phyloP scores from a whole-genome alignment of 2,797 vertebrate genomes.

The Myotis myotis region DNA sequence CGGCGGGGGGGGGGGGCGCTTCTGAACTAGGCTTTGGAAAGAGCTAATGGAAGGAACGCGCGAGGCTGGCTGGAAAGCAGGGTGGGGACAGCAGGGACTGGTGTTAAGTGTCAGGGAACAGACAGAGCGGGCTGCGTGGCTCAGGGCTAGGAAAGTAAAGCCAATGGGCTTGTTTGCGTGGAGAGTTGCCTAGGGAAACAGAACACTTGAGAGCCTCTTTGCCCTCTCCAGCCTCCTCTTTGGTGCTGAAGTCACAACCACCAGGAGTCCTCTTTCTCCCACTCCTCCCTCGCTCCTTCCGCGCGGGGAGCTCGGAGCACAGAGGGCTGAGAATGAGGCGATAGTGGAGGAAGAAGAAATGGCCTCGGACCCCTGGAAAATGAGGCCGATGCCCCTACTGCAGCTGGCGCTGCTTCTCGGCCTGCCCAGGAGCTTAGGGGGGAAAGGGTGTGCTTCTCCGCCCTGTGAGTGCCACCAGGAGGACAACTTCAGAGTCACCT shows the following conservation, averaged over 20 bases:
- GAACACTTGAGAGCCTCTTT: slow-evolving; percentile 47
- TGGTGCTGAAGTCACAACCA: slow-evolving; percentile 62
- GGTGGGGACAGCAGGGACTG: neutral
- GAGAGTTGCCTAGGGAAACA: slow-evolving; percentile 66
- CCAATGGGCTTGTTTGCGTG: slow-evolving; percentile 38
- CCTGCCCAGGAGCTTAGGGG: slow-evolving; percentile 54
- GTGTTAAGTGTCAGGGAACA: neutral
- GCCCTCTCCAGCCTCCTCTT: slow-evolving; percentile 45
- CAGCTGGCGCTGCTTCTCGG: slow-evolving; percentile 75
- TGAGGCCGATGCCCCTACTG: slow-evolving; percentile 49
- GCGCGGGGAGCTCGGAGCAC: neutral
- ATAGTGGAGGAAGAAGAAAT: slow-evolving; percentile 44
- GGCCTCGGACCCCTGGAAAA: slow-evolving; percentile 40
- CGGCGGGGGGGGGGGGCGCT: neutral
- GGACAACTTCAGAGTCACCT: slow-evolving; percentile 89
- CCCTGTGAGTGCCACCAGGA: slow-evolving; percentile 92
- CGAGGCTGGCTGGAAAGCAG: neutral
- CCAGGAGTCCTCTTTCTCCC: neutral
- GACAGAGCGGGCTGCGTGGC: neutral
- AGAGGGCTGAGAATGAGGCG: neutral
- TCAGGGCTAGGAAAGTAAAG: neutral
- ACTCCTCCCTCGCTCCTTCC: neutral
- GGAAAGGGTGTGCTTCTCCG: slow-evolving; percentile 80
- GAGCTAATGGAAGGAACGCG: neutral
- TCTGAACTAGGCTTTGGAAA: neutral